Evolutionary conservation across 1,140 invertebrate species (phyloP), one percentile per base, ranked within the genome.

Genomic region (Colletes latitarsis): DNA sequence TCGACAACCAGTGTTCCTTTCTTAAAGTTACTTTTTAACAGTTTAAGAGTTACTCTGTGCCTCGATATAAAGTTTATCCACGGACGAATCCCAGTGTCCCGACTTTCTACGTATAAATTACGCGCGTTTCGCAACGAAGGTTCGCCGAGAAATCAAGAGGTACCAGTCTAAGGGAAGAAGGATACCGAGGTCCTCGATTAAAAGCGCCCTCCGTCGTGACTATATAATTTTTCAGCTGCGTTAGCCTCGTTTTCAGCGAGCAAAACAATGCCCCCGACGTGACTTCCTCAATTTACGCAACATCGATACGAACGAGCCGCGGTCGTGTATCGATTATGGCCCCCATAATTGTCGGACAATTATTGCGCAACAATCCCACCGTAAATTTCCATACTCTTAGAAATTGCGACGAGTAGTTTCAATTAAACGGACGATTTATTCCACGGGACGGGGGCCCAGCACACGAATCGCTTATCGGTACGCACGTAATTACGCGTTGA

Each of bases 341-440:
- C 60, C 41, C 41, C 3, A n/a, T 71, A 76, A 78, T 72, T 58
- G 39, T 8, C 6, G 30, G 14, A 64, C 68, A 78, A 72, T 78
- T 78, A 78, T 78, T 69, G 39, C 49, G 49, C 52, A 73, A 73
- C 39, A 49, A 57, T 79, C 15, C 41, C 19, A 52, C n/a, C 17
- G 8, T 9, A 55, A 76, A 78, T 78, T 78, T 78, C 77, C 60
- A 79, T 73, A 73, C 60, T 57, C 49, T 73, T 57, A 79, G 49
- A 79, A 73, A 79, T 57, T 78, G 60, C 77, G 67, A 70, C 21
- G 43, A 41, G 43, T 14, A 62, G 53, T 80, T 80, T 80, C 78
- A 80, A 80, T 80, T 80, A 80, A 74, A 80, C 19, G 43, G 58
- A 6, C 71, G 41, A 55, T 63, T 72, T 72, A 43, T n/a, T 41